Evolutionary conservation across 1,140 invertebrate species (phyloP), one percentile per base, ranked within the genome.

Genomic region (Aricia agestis): DNA sequence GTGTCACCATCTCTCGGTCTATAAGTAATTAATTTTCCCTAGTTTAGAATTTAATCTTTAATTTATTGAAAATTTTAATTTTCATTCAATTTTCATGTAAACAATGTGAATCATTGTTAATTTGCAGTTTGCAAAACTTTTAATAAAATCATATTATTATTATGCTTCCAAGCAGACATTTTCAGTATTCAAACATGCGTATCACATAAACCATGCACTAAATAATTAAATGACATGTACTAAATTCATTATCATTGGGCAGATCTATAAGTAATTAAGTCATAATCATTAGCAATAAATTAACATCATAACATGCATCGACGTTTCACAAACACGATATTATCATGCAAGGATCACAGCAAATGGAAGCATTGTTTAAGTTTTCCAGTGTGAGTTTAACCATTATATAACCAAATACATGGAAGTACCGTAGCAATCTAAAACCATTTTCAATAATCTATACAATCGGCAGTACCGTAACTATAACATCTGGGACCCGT

Each of bases 211-310:
- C 6, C 58, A 59, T 59, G 58, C 17, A 17, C 58, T 36, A 32
- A n/a, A 31, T 31, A 69, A 59, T 32, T 36, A 59, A 67, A 18
- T 69, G 59, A 59, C 11, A 69, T 67, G 19, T 66, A 25, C 32
- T 32, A 25, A 32, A 32, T 32, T 66, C 19, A n/a, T 67, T 17
- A 13, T 19, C 15, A 25, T 11, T 41, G 36, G 17, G 68, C 61
- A 42, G 41, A 57, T 68, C 45, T 68, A 25, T 68, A 31, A 58
- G 1, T 32, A n/a, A n/a, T n/a, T n/a, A 18, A 17, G 41, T 41
- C 17, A n/a, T 31, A 10, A 25, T 57, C 25, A 57, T 17, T 6
- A 52, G 41, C 42, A 31, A 63, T 19, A 63, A 63, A 19, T 25
- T 11, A 19, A 63, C 2, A 31, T 10, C 3, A 19, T 25, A 63